These are phyloP conservation scores for Cirrhinus mrigala DNA, from an alignment of 2,797 vertebrate genomes.

Conservation along the genomic window DNA sequence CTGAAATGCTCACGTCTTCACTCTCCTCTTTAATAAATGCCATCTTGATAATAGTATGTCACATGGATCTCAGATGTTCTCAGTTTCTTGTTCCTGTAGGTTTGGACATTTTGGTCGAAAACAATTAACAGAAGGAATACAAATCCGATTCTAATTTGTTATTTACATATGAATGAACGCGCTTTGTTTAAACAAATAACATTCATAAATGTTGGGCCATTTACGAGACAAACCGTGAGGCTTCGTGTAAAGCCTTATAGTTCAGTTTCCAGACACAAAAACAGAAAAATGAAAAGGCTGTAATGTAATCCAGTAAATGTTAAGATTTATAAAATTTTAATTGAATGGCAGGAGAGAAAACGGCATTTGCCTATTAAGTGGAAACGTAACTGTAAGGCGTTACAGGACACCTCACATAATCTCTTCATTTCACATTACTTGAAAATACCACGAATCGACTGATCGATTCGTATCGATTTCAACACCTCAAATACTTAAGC, in stretches of 20 bases:
- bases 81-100: not conserved
- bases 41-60: not conserved
- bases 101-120: not conserved
- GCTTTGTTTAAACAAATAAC: not conserved
- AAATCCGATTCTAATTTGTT: not conserved
- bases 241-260: not conserved
- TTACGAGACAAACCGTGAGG: not conserved
- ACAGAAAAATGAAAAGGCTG: not conserved
- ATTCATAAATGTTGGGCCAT: not conserved
- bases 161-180: not conserved
- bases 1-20: constrained; percentile 10
- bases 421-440: not conserved
- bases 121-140: not conserved
- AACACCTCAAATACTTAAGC: not conserved
- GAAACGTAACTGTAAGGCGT: not conserved
- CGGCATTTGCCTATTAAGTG: not conserved
- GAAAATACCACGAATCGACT: not conserved
- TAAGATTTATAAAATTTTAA: not conserved
- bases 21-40: constrained; percentile 18
- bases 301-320: not conserved
- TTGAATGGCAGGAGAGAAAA: not conserved
- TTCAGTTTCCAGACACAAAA: not conserved
- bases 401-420: not conserved
- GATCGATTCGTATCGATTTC: not conserved
- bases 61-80: not conserved